Evolutionary conservation across 1,140 invertebrate genomes (phyloP), one percentile per base, ranked within the genome.

Genomic region (Amyelois transitella): DNA sequence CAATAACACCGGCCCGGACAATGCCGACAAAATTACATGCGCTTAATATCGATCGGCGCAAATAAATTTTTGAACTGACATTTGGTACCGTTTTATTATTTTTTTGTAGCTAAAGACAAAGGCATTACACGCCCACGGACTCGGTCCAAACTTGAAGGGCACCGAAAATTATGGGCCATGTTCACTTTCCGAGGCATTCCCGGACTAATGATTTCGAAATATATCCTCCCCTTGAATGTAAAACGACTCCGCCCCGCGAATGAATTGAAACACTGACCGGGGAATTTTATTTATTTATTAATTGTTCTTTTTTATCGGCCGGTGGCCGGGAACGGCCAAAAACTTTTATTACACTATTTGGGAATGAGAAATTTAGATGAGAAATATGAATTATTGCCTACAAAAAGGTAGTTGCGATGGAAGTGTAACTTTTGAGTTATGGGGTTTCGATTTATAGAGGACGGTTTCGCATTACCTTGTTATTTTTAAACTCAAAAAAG

Each of bases 151-250:
- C 62, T 63, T 53, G 73, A 74, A 77, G 69, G 72, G 69, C 69
- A 67, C 71, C 74, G 62, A 81, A 83, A 75, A 84, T 86, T 86
- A 86, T 74, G 69, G 69, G 62, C 48, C 55, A 55, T 68, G 69
- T 69, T 69, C 66, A 64, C 65, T 77, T 84, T 77, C 65, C 62
- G 69, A 78, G 57, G 69, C 80, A 87, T 85, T 85, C 79, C 77
- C 62, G 62, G 66, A 69, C 81, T 87, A 87, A 87, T 86, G 83
- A 86, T 85, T 87, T 80, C 64, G 76, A 84, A 56, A 77, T 55
- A 75, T 79, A 81, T 53, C 84, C 81, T 83, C 84, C 84, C 84
- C 81, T 78, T 85, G 81, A 87, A 85, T 85, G 77, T 84, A 84
- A 86, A 85, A 72, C 73, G 73, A 76, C 77, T 62, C 79, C 81